Conservation (phyloP, 2,888 invertebrate species). For the Tetrapedia diversipes region DNA sequence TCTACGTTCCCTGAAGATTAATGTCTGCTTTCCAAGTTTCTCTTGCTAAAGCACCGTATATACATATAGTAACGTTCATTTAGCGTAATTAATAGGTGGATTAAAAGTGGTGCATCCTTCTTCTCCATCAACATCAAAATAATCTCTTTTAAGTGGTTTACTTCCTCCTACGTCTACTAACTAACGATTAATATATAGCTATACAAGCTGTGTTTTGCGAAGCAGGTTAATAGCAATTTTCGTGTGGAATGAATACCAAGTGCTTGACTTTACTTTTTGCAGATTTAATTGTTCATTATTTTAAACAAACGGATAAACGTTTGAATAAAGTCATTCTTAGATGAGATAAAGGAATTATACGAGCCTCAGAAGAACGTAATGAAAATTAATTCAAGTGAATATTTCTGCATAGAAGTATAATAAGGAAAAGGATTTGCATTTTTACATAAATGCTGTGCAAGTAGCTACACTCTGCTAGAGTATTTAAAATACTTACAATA, state of each 20-base stretch:
- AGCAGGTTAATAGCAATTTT: conserved; percentile 1
- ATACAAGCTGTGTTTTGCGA: not conserved
- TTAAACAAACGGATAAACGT: conserved; percentile 5
- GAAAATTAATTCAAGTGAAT: too few species aligned
- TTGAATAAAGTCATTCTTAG: not conserved
- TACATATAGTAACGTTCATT: conserved; percentile 11
- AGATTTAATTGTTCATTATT: not conserved
- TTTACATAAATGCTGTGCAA: too few species aligned
- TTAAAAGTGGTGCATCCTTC: conserved; percentile 46
- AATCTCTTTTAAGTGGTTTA: conserved; percentile 36
- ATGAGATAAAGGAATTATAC: not conserved
- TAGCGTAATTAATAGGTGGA: conserved; percentile 54
- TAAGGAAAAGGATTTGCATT: too few species aligned
- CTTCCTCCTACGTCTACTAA: not conserved
- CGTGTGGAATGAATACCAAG: conserved; percentile 6
- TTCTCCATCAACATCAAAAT: conserved; percentile 14
- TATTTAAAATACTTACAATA: too few species aligned
- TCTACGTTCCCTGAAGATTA: not conserved
- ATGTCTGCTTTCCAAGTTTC: conserved; percentile 5
- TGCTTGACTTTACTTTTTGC: not conserved
- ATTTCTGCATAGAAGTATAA: not conserved
- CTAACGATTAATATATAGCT: conserved; percentile 14
- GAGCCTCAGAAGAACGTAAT: too few species aligned
- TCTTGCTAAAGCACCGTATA: not conserved
- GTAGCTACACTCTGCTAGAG: too few species aligned